Conservation (phyloP, 92 coral and sea anemone species). For the Blastomussa wellsi region DNA sequence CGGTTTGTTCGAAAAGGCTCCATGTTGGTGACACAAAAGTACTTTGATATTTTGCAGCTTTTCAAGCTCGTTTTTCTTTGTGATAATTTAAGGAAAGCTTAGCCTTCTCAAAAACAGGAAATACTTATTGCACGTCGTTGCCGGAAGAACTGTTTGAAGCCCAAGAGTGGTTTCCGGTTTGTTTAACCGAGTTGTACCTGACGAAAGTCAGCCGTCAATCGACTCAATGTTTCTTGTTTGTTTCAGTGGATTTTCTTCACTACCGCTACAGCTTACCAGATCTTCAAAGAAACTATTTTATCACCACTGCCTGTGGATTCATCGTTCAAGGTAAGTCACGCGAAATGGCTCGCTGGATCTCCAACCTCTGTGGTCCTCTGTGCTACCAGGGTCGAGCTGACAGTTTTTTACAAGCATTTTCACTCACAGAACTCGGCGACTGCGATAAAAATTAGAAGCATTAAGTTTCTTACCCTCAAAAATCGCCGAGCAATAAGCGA, state of each 20-base stretch:
- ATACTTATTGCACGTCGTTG: constrained; percentile 4
- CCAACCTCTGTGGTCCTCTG: too few species aligned
- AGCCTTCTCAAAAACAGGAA: constrained; percentile 8
- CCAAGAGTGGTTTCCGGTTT: constrained; percentile 25
- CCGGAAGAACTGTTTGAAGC: constrained; percentile 29
- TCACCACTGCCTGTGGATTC: not conserved
- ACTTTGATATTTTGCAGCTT: not conserved
- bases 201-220: not conserved
- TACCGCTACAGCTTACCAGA: not conserved
- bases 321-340: not conserved
- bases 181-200: not conserved
- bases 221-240: constrained; percentile 6
- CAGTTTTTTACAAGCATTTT: not conserved
- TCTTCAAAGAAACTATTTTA: not conserved
- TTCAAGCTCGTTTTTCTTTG: not conserved
- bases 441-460: not conserved
- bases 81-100: not conserved
- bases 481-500: not conserved
- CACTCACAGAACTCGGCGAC: not conserved
- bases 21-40: not conserved
- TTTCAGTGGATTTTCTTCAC: not conserved
- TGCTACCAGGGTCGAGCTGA: not conserved
- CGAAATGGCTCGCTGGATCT: not conserved
- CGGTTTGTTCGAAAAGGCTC: not conserved
- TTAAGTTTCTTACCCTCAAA: not conserved